A percentile compares a stretch with the other conserved stretches of the same genome.
These are phyloP conservation scores for Brachyhypopomus occidentalis DNA, from an alignment of 2,113 vertebrate species.

Conservation along the genomic window DNA sequence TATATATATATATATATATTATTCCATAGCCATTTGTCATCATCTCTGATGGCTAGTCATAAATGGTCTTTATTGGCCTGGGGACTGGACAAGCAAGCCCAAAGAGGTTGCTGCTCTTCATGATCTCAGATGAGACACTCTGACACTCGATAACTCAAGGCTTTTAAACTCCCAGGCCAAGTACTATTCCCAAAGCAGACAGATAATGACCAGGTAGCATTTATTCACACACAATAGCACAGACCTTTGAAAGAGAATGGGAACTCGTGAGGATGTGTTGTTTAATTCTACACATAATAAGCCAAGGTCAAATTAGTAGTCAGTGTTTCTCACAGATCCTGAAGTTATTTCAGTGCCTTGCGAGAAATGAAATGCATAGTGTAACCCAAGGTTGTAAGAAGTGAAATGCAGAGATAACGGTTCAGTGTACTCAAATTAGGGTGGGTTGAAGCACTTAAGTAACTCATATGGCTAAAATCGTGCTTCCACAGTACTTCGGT, in stretches of 20 bases:
- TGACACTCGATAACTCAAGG: not conserved
- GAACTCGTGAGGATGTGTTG: not conserved
- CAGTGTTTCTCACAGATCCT: not conserved
- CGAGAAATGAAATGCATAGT: no score
- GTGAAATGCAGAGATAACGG: not conserved
- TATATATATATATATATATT: constrained; percentile 3
- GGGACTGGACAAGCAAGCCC: not conserved
- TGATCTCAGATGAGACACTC: not conserved
- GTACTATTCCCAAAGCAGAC: not conserved
- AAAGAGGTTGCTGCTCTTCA: constrained; percentile 37
- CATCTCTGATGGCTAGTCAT: constrained; percentile 23
- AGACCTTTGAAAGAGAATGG: not conserved
- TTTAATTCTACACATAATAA: not conserved
- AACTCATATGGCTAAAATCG: not conserved
- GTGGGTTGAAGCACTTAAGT: not conserved
- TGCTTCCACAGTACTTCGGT: not conserved
- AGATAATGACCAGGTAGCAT: not conserved
- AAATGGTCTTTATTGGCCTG: constrained; percentile 37
- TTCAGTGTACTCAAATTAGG: not conserved
- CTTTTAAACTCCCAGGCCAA: not conserved
- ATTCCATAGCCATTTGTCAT: constrained; percentile 47
- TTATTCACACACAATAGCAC: not conserved
- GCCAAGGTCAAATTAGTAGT: not conserved
- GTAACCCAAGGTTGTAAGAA: no score
- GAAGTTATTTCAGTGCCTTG: not conserved